phyloP scores from a whole-genome alignment of 2,797 vertebrate genomes.

The Cossypha caffra region DNA sequence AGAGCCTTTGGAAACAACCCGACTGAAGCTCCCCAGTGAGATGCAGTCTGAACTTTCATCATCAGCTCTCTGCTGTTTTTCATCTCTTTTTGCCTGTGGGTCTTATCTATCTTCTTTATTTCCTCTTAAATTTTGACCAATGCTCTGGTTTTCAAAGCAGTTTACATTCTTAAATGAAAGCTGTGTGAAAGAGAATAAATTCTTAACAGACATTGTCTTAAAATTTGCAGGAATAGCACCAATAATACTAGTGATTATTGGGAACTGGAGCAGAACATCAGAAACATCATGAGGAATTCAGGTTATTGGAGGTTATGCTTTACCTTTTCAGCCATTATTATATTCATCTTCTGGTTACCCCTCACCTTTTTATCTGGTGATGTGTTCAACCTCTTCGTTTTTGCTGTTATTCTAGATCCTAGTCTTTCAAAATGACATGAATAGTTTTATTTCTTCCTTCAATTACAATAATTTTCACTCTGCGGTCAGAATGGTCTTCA shows the following conservation, averaged over 20 bases:
- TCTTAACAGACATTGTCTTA: constrained; percentile 11
- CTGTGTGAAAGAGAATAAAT: neutral
- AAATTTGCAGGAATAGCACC: constrained; percentile 1
- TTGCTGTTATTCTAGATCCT: neutral
- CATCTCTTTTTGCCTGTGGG: neutral
- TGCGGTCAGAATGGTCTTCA: neutral
- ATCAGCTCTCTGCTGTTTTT: constrained; percentile 2
- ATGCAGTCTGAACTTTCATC: constrained; percentile 24
- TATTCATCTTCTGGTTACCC: neutral
- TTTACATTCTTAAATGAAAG: constrained; percentile 42
- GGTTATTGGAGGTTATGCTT: neutral
- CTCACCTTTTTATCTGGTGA: neutral
- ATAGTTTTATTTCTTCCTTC: neutral
- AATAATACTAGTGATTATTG: constrained; percentile 10
- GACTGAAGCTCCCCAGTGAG: neutral
- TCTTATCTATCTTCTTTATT: constrained; percentile 17
- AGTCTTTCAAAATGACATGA: neutral
- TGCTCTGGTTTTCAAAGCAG: constrained; percentile 50
- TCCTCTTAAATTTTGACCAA: neutral
- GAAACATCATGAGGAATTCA: constrained; percentile 28
- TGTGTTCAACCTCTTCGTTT: neutral
- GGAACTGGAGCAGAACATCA: constrained; percentile 28
- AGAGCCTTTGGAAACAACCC: constrained; percentile 32
- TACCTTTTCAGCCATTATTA: neutral
- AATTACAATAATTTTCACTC: neutral